Evolutionary conservation across 2,888 invertebrate species (phyloP), one percentile per base, ranked within the genome.

Genomic region (Aspidiotus rigidus): DNA sequence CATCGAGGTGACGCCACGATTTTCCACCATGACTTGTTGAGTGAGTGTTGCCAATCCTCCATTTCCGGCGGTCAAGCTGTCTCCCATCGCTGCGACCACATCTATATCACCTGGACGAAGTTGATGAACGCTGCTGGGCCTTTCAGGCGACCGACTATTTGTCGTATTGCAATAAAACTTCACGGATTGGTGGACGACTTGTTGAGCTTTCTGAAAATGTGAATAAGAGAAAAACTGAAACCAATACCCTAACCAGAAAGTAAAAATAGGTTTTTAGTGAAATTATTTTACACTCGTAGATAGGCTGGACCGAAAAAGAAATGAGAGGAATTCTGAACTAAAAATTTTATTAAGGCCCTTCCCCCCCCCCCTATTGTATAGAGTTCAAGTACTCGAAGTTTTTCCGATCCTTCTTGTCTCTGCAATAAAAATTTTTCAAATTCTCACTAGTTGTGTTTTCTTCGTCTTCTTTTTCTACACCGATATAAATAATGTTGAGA

Each of bases 91-190:
- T 0, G 77, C 85, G 13, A 85, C 78, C 1, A 85, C 77, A 72
- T 84, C 83, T 42, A 85, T 82, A 75, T 85, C 85, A 7, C 85
- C 85, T 0, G 85, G 85, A 61, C 82, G 78, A 66, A 86, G 73
- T 56, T 78, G 76, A 77, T 85, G 82, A 7, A 85, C 83, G n/a
- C 80, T 81, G 1, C 73, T 77, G 0, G 85, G 85, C 7, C 79
- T 75, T 15, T 71, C 71, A 7, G 70, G 7, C 7, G 74, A 74
- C 53, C 83, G 77, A 70, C 75, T 75, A 59, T 72, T 74, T 66
- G 73, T 75, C 53, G 74, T 74, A 69, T 77, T 74, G 71, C 80
- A 80, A 13, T 79, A 79, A 73, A 80, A 80, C 10, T 76, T 74
- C 17, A 75, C 70, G 8, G 66, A 59, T 5, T 74, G 72, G 0